Percentiles rank a stretch among this genome's conserved stretches.
Evolutionary conservation across 1,140 invertebrate species (phyloP).

Genomic region (Armadillidium nasatum): DNA sequence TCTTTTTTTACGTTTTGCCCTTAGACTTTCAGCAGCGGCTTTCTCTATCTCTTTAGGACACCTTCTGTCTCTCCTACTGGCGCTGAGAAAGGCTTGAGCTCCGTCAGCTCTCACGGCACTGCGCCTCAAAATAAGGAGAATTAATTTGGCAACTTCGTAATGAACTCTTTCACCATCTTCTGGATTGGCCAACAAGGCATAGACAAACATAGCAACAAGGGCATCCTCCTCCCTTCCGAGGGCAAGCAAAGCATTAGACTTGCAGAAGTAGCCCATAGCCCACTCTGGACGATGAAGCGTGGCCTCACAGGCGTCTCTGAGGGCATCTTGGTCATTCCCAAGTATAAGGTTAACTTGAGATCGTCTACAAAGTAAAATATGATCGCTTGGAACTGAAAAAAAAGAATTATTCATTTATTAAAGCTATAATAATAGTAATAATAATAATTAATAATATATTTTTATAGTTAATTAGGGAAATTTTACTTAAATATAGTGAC

Average conservation of each 20-base stretch:
- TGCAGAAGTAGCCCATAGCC: background rate
- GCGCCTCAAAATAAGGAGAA: background rate
- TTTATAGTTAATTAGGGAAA: too few relatives aligned
- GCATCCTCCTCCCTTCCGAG: slow-evolving; percentile 1
- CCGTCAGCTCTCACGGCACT: background rate
- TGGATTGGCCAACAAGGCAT: background rate
- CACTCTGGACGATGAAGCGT: background rate
- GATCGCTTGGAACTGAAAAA: slow-evolving; percentile 27
- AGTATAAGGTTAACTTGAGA: slow-evolving; percentile 13
- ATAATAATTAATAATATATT: too few relatives aligned
- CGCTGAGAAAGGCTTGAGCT: background rate
- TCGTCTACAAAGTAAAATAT: background rate
- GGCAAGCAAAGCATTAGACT: slow-evolving; percentile 35
- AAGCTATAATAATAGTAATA: too few relatives aligned
- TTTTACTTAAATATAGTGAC: too few relatives aligned
- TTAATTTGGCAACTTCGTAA: background rate
- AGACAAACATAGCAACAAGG: background rate
- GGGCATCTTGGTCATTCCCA: slow-evolving; percentile 7
- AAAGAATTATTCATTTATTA: too few relatives aligned
- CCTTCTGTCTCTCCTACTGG: background rate
- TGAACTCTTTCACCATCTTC: background rate
- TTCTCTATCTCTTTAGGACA: background rate
- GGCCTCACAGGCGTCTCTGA: background rate
- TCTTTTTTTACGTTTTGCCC: background rate
- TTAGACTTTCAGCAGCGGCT: background rate